phyloP scores from a whole-genome alignment of 30 jellyfish, hydroid and myxozoan genomes.

The Thelohanellus kitauei region DNA sequence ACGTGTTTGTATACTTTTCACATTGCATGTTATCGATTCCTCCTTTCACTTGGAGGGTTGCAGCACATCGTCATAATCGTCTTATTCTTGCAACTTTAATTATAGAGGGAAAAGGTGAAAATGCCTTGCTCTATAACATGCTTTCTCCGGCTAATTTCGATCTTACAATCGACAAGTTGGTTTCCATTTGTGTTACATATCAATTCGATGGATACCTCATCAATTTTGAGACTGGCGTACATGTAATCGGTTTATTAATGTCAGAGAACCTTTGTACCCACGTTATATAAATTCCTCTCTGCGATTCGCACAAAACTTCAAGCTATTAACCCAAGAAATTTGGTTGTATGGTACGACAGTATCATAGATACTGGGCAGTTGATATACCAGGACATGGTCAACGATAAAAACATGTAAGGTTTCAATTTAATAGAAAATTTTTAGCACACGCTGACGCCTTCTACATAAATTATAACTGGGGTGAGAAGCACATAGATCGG shows the following conservation, averaged over 20 bases:
- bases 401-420: too few species aligned
- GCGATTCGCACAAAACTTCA: too few species aligned
- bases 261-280: too few species aligned
- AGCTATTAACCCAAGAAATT: too few species aligned
- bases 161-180: conserved; percentile 21
- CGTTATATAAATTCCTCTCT: too few species aligned
- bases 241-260: conserved; percentile 8
- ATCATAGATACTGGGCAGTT: conserved; percentile 27
- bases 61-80: conserved; percentile 50
- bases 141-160: too few species aligned
- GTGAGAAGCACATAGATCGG: conserved; percentile 21
- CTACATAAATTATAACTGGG: conserved; percentile 79
- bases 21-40: conserved; percentile 64
- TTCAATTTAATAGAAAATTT: too few species aligned
- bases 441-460: too few species aligned
- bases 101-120: conserved; percentile 29
- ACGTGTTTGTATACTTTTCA: conserved; percentile 49
- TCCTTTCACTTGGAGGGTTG: conserved; percentile 61
- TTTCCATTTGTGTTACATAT: conserved; percentile 28
- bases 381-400: conserved; percentile 46
- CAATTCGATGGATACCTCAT: conserved; percentile 72
- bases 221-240: conserved; percentile 27
- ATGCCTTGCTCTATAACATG: too few species aligned
- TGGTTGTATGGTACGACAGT: conserved; percentile 94
- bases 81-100: conserved; percentile 47